Percentiles rank a stretch among this genome's conserved stretches.
Conservation (phyloP, 2,888 invertebrate genomes). For the Lithosia quadra region DNA sequence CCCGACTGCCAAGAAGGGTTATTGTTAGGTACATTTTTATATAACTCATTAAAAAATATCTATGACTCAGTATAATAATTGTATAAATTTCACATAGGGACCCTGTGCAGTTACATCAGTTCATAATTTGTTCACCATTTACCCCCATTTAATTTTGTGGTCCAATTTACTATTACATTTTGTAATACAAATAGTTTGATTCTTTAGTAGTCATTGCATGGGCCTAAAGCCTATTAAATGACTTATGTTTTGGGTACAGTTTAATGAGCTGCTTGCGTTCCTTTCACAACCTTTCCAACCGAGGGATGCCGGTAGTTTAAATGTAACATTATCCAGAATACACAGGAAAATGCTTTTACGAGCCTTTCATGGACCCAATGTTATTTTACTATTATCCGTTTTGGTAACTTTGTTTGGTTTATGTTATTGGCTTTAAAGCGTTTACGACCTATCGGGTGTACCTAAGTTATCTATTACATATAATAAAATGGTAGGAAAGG, state of each 20-base stretch:
- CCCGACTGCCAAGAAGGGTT: too few species aligned
- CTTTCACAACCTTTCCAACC: neutral
- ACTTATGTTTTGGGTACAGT: conserved; percentile 14
- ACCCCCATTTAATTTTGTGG: neutral
- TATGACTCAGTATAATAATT: too few species aligned
- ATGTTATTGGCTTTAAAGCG: conserved; percentile 25
- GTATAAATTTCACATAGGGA: too few species aligned
- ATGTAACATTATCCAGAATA: conserved; percentile 23
- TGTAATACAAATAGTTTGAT: neutral
- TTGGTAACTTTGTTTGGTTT: conserved; percentile 25
- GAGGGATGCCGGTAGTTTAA: conserved; percentile 20
- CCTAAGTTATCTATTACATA: too few species aligned
- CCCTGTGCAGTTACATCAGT: too few species aligned
- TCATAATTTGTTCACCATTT: neutral
- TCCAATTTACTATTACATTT: neutral
- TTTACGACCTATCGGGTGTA: neutral
- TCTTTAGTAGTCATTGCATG: neutral
- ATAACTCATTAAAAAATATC: too few species aligned
- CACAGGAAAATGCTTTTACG: conserved; percentile 20
- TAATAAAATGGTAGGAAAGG: too few species aligned
- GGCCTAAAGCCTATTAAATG: neutral
- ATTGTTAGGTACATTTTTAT: too few species aligned
- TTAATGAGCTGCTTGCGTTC: neutral
- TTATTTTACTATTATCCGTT: conserved; percentile 21
- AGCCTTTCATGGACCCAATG: conserved; percentile 22